These are phyloP conservation scores for Drosophila glabriapex DNA, from an alignment of 2,888 invertebrate species.

Conservation along the genomic window DNA sequence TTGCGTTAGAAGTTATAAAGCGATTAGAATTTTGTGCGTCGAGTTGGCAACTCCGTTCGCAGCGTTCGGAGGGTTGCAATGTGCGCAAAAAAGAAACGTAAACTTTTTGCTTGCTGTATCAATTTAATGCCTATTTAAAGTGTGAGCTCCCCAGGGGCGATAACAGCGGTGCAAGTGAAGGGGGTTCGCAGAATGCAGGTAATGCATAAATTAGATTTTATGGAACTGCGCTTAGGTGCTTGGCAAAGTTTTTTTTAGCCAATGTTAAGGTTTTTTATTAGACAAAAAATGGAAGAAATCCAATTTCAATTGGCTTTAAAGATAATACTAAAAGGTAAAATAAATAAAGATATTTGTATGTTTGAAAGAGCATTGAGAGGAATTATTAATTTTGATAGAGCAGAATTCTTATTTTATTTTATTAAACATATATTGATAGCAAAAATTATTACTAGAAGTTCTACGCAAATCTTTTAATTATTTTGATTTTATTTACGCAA, in stretches of 20 bases:
- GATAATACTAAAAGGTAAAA: not conserved
- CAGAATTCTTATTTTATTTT: not conserved
- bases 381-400: not conserved
- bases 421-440: not conserved
- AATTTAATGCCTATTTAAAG: conserved; percentile 77
- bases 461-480: not conserved
- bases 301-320: conserved; percentile 7
- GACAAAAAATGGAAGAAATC: conserved; percentile 11
- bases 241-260: conserved; percentile 42
- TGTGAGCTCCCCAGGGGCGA: conserved; percentile 32
- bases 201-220: conserved; percentile 76
- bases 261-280: conserved; percentile 48
- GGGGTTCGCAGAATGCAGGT: conserved; percentile 46
- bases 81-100: conserved; percentile 5
- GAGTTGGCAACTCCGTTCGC: conserved; percentile 28
- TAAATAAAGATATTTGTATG: not conserved
- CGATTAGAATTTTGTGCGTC: conserved; percentile 69
- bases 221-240: conserved; percentile 52
- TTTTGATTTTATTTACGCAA: not conserved
- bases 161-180: conserved; percentile 17
- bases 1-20: conserved; percentile 79
- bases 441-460: not conserved
- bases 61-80: conserved; percentile 22
- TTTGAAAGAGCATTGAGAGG: not conserved
- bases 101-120: conserved; percentile 60